Percentiles rank a stretch among this genome's conserved stretches.
phyloP scores from a whole-genome alignment of 2,797 vertebrate species.

The Pseudochromis fuscus region DNA sequence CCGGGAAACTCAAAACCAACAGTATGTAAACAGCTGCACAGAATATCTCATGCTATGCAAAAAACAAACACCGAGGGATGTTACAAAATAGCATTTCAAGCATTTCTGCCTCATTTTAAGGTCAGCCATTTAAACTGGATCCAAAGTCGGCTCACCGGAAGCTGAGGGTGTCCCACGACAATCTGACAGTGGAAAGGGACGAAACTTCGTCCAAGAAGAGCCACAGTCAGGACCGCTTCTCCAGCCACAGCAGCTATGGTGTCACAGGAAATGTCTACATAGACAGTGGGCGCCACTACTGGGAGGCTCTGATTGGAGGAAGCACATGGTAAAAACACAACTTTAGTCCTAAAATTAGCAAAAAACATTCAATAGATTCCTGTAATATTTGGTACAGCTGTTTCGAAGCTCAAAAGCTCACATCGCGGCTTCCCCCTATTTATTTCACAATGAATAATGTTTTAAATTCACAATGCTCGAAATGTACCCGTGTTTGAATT shows the following conservation, averaged over 20 bases:
- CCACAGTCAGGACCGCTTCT: slow-evolving; percentile 95
- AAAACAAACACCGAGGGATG: too few relatives aligned
- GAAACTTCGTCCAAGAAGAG: slow-evolving; percentile 97
- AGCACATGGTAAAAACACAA: slow-evolving; percentile 92
- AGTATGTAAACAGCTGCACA: slow-evolving; percentile 84
- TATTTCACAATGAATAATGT: background rate
- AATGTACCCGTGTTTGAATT: background rate
- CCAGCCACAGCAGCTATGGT: slow-evolving; percentile 95
- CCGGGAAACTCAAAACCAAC: slow-evolving; percentile 97
- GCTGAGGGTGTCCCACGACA: slow-evolving; percentile 96
- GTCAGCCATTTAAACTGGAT: slow-evolving; percentile 98
- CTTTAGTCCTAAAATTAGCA: background rate
- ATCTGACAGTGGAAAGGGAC: slow-evolving; percentile 96
- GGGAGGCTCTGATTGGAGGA: slow-evolving; percentile 97
- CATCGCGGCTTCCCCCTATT: background rate
- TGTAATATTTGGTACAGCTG: background rate
- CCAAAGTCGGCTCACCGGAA: slow-evolving; percentile 97
- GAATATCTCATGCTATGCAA: background rate
- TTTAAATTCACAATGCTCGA: background rate
- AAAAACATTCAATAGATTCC: background rate
- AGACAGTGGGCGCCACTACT: slow-evolving; percentile 98
- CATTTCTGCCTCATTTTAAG: slow-evolving; percentile 77
- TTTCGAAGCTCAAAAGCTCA: background rate
- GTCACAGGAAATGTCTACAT: slow-evolving; percentile 97
- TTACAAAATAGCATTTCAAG: background rate